These are phyloP conservation scores for Zaprionus lachaisei DNA, from an alignment of 1,140 invertebrate species.

Conservation along the genomic window DNA sequence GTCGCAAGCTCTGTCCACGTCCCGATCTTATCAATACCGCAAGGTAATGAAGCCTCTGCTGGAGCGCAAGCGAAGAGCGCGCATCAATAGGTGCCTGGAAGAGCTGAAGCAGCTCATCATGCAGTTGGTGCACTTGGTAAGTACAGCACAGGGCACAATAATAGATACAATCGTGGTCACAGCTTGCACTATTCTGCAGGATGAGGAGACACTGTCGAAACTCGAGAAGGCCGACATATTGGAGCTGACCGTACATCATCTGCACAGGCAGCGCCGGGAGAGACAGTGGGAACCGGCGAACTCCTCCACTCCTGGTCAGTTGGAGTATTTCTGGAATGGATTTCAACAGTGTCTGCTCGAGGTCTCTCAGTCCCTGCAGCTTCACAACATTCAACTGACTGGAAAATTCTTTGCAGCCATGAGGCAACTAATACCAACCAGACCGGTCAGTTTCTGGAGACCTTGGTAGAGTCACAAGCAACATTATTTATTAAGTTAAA, in stretches of 20 bases:
- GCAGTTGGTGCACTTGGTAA: slow-evolving; percentile 85
- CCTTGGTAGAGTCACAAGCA: slow-evolving; percentile 27
- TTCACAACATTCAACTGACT: slow-evolving; percentile 4
- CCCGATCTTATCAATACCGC: slow-evolving; percentile 87
- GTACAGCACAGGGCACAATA: neutral
- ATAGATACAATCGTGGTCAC: neutral
- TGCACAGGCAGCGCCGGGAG: slow-evolving; percentile 87
- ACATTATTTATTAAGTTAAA: neutral
- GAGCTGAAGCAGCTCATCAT: slow-evolving; percentile 94
- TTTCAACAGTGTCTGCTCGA: slow-evolving; percentile 40
- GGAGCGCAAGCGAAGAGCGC: slow-evolving; percentile 93
- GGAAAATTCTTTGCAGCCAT: neutral
- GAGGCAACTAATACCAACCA: slow-evolving; percentile 9
- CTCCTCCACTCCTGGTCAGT: neutral
- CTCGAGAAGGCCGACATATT: slow-evolving; percentile 96
- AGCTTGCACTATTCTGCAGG: slow-evolving; percentile 69
- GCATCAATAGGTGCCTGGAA: slow-evolving; percentile 94
- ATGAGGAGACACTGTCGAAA: slow-evolving; percentile 90
- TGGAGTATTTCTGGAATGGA: slow-evolving; percentile 34
- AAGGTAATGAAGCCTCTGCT: slow-evolving; percentile 92
- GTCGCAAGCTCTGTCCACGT: slow-evolving; percentile 43
- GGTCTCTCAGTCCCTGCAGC: slow-evolving; percentile 20
- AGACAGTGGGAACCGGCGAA: neutral
- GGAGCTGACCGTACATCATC: slow-evolving; percentile 93
- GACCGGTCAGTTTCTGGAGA: slow-evolving; percentile 16